Conservation (phyloP, 1,140 invertebrate genomes). For the Sycobia sp. region DNA sequence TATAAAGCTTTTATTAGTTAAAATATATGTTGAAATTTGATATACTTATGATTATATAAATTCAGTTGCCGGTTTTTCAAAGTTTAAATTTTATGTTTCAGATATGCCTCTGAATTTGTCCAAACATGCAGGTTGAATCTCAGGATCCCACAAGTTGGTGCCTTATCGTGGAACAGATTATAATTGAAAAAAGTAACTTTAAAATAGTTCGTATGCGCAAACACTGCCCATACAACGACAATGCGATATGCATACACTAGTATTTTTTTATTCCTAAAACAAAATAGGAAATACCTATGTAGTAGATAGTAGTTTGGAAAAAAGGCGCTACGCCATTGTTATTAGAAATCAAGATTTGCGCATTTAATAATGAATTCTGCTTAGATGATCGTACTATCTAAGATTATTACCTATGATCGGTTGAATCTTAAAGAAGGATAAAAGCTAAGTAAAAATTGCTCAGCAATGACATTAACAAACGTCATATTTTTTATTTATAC, state of each 20-base stretch:
- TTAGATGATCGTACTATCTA: not conserved
- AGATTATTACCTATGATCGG: not conserved
- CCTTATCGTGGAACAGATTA: conserved; percentile 57
- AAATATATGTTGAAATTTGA: too few relatives aligned
- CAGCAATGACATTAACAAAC: conserved; percentile 2
- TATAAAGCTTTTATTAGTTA: too few relatives aligned
- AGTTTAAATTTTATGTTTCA: conserved; percentile 46
- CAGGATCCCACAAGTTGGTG: conserved; percentile 59
- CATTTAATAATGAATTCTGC: conserved; percentile 8
- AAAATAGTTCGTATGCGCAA: conserved; percentile 37
- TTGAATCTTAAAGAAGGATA: conserved; percentile 2
- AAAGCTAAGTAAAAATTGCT: not conserved
- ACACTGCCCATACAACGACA: conserved; percentile 61
- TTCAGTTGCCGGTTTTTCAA: too few relatives aligned
- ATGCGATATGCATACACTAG: conserved; percentile 56
- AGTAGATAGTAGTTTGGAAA: conserved; percentile 49
- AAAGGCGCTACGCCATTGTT: conserved; percentile 32
- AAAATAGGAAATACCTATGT: conserved; percentile 46
- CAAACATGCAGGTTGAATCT: conserved; percentile 63
- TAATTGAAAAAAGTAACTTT: conserved; percentile 25
- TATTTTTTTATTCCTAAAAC: conserved; percentile 59
- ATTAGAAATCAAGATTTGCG: conserved; percentile 6
- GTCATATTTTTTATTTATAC: conserved; percentile 2
- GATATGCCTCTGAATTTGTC: conserved; percentile 63
- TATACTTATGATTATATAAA: too few relatives aligned